These are phyloP conservation scores for Nannoperca australis DNA, from an alignment of 2,797 vertebrate species.

Conservation along the genomic window DNA sequence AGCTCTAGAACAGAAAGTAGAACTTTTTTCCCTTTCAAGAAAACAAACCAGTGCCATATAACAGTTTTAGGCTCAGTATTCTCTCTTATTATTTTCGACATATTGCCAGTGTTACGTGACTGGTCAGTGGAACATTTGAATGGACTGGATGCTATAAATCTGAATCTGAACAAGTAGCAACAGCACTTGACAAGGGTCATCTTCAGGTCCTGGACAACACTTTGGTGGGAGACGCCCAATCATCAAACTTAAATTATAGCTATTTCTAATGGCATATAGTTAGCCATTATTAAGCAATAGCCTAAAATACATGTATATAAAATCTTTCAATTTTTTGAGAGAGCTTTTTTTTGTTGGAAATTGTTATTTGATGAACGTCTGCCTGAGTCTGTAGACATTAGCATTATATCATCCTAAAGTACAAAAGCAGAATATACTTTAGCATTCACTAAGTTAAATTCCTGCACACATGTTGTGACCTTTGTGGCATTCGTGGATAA, in stretches of 20 bases:
- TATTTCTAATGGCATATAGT: not conserved
- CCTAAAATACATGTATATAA: not conserved
- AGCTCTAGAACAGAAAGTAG: not conserved
- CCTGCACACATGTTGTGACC: not conserved
- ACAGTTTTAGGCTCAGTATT: not conserved
- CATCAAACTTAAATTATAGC: not conserved
- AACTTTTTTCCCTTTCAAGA: not conserved
- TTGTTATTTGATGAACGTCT: not conserved
- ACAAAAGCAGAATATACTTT: not conserved
- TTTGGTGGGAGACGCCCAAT: not conserved
- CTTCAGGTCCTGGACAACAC: not conserved
- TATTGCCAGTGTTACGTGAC: no score
- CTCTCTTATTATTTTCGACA: not conserved
- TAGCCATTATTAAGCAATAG: not conserved
- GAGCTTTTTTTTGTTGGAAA: not conserved
- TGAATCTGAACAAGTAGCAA: not conserved
- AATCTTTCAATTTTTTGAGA: not conserved
- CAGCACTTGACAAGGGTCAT: not conserved
- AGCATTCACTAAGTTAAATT: not conserved
- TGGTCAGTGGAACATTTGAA: not conserved
- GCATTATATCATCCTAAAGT: not conserved
- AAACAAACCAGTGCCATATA: not conserved
- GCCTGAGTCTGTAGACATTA: not conserved
- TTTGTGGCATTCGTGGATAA: slow-evolving; percentile 18
- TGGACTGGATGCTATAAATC: not conserved